Evolutionary conservation across 2,888 invertebrate genomes (phyloP), one percentile per base, ranked within the genome.

Genomic region (Nomada flava): DNA sequence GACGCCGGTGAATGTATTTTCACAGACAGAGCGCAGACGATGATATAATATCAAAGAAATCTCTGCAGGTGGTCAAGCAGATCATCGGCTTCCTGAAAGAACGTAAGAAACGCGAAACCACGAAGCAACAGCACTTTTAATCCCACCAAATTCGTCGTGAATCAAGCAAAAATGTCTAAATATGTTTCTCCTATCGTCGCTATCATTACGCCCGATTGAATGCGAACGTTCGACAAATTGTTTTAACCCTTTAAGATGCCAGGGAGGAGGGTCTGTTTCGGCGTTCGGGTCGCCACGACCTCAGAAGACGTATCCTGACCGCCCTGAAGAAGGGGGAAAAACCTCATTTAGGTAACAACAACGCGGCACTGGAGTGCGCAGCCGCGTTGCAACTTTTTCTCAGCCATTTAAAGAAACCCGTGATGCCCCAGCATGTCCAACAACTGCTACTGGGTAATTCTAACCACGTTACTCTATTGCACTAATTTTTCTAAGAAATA

Each of bases 371-470:
- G 52, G 94, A 95, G 86, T 94, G 94, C 47, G 94, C 94, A 0
- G 93, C 94, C 5, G 95, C 94, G 0, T 90, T 95, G 53, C 93
- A 93, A 79, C 86, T 91, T 26, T 95, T 93, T 86, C 86, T 95
- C 26, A 90, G 91, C 18, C 91, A 91, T 65, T 82, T 95, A 44
- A 94, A 93, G 63, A 92, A 93, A 76, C 94, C 94, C 0, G 89
- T 95, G 36, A 91, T 95, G 82, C 95, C 95, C 0, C 87, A 86
- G 13, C 91, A 94, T 64, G 94, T 95, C 29, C 95, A 95, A 86
- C 93, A 94, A 50, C 87, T 95, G 64, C 94, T 94, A 13, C 91
- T 95, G 63, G 94, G 95, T 95, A 91, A 77, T 44, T 70, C 2
- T 20, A 63, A 63, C 2, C n/a, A 13, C 29, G 18, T 9, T 3